Percentiles rank a stretch among this genome's conserved stretches.
These are phyloP conservation scores for Lasioglossum calceatum DNA, from an alignment of 2,888 invertebrate species.

Conservation along the genomic window DNA sequence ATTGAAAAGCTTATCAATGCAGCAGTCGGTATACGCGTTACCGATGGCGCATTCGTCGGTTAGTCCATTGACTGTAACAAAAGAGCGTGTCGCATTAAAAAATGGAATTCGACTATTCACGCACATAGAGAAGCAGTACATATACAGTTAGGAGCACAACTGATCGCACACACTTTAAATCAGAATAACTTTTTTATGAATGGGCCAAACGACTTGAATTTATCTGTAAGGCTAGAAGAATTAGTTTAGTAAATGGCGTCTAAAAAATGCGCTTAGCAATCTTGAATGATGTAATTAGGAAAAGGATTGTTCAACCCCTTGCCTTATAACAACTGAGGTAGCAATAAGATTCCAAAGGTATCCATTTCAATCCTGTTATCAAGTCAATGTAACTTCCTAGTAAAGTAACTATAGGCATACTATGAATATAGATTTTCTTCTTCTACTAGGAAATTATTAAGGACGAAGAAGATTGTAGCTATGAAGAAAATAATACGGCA, in stretches of 20 bases:
- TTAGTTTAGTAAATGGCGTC: no score
- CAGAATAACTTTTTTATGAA: no score
- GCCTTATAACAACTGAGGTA: background rate
- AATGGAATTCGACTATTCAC: no score
- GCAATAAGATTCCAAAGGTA: background rate
- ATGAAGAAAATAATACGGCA: background rate
- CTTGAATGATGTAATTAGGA: background rate
- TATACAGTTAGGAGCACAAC: no score
- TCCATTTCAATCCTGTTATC: background rate
- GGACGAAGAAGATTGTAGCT: background rate
- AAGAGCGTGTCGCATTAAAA: background rate
- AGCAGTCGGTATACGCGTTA: slow-evolving; percentile 49
- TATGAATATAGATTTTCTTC: background rate
- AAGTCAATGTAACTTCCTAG: background rate
- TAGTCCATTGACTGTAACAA: slow-evolving; percentile 32
- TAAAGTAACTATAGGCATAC: background rate
- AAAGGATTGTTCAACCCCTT: background rate
- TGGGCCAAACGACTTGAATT: no score
- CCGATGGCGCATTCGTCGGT: slow-evolving; percentile 47
- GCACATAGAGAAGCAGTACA: no score
- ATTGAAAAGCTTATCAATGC: slow-evolving; percentile 34
- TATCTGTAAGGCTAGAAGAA: no score
- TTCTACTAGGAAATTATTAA: background rate
- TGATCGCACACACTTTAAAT: no score
- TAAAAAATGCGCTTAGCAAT: background rate